phyloP scores from a whole-genome alignment of 1,140 invertebrate genomes.

The Xylocopa sonorina region DNA sequence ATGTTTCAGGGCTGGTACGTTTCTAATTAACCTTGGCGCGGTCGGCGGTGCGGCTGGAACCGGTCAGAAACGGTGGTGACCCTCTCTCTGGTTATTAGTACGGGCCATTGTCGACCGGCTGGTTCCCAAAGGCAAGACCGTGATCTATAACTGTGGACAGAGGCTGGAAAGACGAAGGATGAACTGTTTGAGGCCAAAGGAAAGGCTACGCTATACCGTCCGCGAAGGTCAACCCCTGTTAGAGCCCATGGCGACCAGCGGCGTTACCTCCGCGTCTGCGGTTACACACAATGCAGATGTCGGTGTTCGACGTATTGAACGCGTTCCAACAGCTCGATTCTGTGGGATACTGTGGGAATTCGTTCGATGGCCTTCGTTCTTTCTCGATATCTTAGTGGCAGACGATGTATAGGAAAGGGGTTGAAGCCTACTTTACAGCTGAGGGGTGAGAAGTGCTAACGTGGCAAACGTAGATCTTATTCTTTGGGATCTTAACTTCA shows the following conservation, averaged over 20 bases:
- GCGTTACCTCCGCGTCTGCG: slow-evolving; percentile 49
- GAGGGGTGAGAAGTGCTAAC: too few relatives aligned
- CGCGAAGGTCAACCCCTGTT: slow-evolving; percentile 57
- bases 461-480: too few relatives aligned
- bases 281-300: slow-evolving; percentile 50
- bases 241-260: slow-evolving; percentile 47
- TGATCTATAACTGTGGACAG: slow-evolving; percentile 66
- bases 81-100: slow-evolving; percentile 57
- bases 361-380: not conserved
- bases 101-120: slow-evolving; percentile 43
- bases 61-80: not conserved
- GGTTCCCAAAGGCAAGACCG: slow-evolving; percentile 40
- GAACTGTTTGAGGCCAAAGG: slow-evolving; percentile 38
- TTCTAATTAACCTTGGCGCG: slow-evolving; percentile 49
- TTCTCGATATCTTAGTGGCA: not conserved
- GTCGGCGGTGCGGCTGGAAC: not conserved
- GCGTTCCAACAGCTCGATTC: slow-evolving; percentile 24
- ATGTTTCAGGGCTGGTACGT: not conserved
- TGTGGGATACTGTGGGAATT: slow-evolving; percentile 12
- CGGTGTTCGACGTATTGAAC: slow-evolving; percentile 31
- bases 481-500: too few relatives aligned
- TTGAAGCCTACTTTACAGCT: too few relatives aligned
- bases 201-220: slow-evolving; percentile 46
- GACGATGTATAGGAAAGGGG: too few relatives aligned
- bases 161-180: slow-evolving; percentile 67